Conservation (phyloP, 2,113 vertebrate species). For the Ptilorrhoa leucosticta region DNA sequence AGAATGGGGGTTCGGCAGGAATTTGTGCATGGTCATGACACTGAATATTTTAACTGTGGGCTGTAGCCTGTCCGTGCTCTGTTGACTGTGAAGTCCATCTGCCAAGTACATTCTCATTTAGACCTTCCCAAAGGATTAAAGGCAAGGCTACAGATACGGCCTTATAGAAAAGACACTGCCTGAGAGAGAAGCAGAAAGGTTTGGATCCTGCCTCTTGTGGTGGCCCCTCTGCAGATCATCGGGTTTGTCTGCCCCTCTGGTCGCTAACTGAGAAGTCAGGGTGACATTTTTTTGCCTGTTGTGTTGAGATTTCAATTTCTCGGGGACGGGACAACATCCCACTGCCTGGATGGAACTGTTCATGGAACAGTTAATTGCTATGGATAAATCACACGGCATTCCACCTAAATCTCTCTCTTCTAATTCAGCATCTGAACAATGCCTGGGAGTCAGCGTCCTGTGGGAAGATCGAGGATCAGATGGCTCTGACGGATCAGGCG, state of each 20-base stretch:
- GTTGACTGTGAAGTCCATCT: background rate
- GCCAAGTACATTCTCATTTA: background rate
- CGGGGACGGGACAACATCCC: background rate
- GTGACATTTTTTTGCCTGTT: background rate
- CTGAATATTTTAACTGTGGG: background rate
- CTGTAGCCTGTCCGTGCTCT: background rate
- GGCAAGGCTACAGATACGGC: background rate
- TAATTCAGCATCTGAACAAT: slow-evolving; percentile 74
- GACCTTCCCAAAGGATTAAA: background rate
- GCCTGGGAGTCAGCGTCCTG: slow-evolving; percentile 89
- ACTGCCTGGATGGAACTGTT: background rate
- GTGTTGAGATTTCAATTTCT: background rate
- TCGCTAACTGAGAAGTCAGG: background rate
- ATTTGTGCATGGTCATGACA: background rate
- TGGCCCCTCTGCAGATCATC: background rate
- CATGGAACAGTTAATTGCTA: background rate
- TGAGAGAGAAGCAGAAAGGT: background rate
- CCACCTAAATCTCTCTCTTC: background rate
- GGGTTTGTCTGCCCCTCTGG: background rate
- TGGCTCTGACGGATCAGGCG: slow-evolving; percentile 80
- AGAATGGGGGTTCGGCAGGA: background rate
- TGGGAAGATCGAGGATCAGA: slow-evolving; percentile 88
- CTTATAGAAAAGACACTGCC: background rate
- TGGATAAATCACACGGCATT: background rate
- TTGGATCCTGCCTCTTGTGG: background rate